These are phyloP conservation scores for Callopanchax toddi DNA, from an alignment of 2,113 vertebrate genomes.

Conservation along the genomic window DNA sequence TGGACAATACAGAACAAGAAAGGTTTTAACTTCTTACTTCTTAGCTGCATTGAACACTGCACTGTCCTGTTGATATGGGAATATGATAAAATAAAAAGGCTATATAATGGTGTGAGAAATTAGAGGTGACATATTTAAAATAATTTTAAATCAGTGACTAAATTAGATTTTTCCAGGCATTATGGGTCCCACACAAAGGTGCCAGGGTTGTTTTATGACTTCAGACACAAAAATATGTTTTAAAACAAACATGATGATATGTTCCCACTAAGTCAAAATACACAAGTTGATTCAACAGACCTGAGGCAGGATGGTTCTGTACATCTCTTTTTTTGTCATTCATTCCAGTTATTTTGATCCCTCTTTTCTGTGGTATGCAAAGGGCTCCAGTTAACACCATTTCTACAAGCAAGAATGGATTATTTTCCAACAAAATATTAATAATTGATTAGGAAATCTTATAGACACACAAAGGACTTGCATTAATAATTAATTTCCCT, in stretches of 20 bases:
- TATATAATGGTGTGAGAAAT: no score
- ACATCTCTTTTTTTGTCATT: background rate
- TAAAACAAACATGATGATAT: background rate
- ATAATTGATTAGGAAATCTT: constrained; percentile 10
- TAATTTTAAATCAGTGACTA: background rate
- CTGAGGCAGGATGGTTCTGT: background rate
- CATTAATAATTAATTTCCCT: constrained; percentile 29
- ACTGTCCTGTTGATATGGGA: no score
- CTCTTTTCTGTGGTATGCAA: background rate
- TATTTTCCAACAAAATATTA: constrained; percentile 15
- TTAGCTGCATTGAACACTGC: background rate
- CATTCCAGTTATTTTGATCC: background rate
- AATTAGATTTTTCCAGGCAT: background rate
- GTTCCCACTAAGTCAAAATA: background rate
- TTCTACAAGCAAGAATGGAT: background rate
- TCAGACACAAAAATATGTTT: background rate
- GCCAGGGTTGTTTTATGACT: background rate
- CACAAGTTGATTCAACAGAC: background rate
- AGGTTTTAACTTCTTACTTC: background rate
- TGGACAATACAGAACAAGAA: no score
- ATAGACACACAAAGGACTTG: constrained; percentile 8
- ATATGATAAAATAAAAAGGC: no score
- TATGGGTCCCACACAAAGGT: background rate
- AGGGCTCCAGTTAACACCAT: constrained; percentile 1
- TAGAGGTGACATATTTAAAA: no score